A percentile compares a stretch with the other conserved stretches of the same genome.
Conservation (phyloP, 2,888 invertebrate genomes). For the Catotricha subobsoleta region DNA sequence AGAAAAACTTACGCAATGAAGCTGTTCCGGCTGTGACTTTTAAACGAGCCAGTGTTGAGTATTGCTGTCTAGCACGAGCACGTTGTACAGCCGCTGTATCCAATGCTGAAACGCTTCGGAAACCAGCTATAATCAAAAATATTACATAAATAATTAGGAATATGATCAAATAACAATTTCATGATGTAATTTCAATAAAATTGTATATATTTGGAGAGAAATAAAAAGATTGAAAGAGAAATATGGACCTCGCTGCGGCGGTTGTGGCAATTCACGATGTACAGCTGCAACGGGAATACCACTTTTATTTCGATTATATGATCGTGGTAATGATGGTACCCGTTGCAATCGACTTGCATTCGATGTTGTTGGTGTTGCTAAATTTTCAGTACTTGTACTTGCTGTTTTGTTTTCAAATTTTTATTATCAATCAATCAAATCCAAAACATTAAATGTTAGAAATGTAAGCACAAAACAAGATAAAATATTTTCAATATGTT, state of each 20-base stretch:
- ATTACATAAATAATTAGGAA: neutral
- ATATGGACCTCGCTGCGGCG: constrained; percentile 13
- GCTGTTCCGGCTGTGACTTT: constrained; percentile 47
- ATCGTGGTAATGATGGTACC: constrained; percentile 39
- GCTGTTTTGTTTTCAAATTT: neutral
- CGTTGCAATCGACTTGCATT: constrained; percentile 33
- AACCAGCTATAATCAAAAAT: constrained; percentile 26
- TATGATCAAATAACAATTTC: neutral
- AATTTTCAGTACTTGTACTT: constrained; percentile 39
- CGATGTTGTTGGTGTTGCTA: constrained; percentile 22
- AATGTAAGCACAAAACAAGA: neutral
- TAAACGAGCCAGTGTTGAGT: constrained; percentile 60
- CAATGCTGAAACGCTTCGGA: constrained; percentile 82
- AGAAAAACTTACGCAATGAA: constrained; percentile 49
- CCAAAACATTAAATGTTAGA: neutral
- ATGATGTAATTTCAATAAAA: neutral
- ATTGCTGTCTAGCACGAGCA: constrained; percentile 66
- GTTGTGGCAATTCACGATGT: constrained; percentile 14
- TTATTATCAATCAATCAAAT: neutral
- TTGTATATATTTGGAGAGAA: neutral
- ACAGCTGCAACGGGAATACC: constrained; percentile 35
- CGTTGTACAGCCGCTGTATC: constrained; percentile 83
- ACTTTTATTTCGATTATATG: constrained; percentile 37
- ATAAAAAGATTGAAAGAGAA: neutral
- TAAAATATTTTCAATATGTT: neutral